Conservation (phyloP, 2,888 invertebrate species). For the Sesia apiformis region DNA sequence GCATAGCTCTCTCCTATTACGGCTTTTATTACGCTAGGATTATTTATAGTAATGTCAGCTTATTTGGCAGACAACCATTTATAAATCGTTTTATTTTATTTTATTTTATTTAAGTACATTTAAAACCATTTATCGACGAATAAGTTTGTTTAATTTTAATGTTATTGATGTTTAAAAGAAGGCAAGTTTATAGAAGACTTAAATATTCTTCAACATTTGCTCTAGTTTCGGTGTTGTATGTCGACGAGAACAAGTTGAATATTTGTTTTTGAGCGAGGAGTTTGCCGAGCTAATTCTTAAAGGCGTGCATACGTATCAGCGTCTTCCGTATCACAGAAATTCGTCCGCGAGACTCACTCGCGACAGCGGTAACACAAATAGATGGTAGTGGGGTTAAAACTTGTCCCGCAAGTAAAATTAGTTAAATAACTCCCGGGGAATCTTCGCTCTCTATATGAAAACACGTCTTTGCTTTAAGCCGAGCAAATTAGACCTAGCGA, state of each 20-base stretch:
- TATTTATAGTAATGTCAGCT: slow-evolving; percentile 34
- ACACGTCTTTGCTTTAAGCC: slow-evolving; percentile 67
- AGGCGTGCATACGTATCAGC: slow-evolving; percentile 18
- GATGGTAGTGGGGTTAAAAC: slow-evolving; percentile 55
- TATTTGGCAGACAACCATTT: no score
- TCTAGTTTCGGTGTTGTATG: background rate
- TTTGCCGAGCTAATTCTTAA: slow-evolving; percentile 44
- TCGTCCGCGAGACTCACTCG: slow-evolving; percentile 20
- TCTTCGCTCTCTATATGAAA: slow-evolving; percentile 44
- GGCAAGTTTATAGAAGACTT: background rate
- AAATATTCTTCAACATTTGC: background rate
- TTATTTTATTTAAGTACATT: no score
- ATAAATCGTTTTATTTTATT: no score
- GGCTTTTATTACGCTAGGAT: slow-evolving; percentile 59
- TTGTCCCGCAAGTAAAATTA: slow-evolving; percentile 62
- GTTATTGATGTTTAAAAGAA: no score
- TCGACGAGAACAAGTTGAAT: slow-evolving; percentile 11
- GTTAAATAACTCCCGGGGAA: slow-evolving; percentile 56
- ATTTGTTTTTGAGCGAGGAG: slow-evolving; percentile 29
- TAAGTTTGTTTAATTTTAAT: no score
- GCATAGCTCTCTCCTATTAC: slow-evolving; percentile 45
- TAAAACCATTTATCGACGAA: no score
- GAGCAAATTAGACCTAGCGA: slow-evolving; percentile 39
- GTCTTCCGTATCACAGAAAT: slow-evolving; percentile 21
- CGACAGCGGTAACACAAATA: slow-evolving; percentile 46